Conservation (phyloP, 2,113 vertebrate genomes). For the Actinemys pallida region DNA sequence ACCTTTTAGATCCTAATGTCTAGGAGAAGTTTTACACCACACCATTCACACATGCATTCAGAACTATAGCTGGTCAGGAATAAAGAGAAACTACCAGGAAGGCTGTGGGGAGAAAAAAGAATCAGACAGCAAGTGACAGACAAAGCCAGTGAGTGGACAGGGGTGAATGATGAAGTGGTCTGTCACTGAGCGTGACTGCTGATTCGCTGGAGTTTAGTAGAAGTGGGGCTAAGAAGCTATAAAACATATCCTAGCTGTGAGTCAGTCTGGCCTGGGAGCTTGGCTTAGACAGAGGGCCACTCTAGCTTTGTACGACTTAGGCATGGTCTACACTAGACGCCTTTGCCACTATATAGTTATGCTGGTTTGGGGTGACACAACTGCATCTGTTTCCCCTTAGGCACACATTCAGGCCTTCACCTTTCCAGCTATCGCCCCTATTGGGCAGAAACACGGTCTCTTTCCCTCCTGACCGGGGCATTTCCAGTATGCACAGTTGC, state of each 20-base stretch:
- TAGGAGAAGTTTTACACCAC: not conserved
- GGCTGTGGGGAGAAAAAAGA: not conserved
- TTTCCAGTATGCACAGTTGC: no score
- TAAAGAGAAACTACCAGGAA: not conserved
- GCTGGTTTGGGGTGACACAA: no score
- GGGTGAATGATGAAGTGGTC: not conserved
- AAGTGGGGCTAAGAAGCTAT: not conserved
- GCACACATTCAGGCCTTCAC: no score
- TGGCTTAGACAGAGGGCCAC: not conserved
- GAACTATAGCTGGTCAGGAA: not conserved
- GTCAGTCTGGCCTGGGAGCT: not conserved
- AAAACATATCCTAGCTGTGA: not conserved
- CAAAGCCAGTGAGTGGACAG: not conserved
- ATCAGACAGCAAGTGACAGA: not conserved
- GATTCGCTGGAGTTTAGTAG: not conserved
- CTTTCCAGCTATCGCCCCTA: no score
- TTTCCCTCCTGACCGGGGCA: no score
- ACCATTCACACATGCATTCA: not conserved
- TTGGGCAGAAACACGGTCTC: no score
- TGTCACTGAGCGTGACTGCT: not conserved
- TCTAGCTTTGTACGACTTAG: not conserved
- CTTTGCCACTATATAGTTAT: no score
- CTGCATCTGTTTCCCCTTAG: no score
- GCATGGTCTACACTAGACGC: not conserved
- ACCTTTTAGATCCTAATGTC: not conserved